These are phyloP conservation scores for Chymomyza amoena DNA, from an alignment of 2,888 invertebrate genomes.

Conservation along the genomic window DNA sequence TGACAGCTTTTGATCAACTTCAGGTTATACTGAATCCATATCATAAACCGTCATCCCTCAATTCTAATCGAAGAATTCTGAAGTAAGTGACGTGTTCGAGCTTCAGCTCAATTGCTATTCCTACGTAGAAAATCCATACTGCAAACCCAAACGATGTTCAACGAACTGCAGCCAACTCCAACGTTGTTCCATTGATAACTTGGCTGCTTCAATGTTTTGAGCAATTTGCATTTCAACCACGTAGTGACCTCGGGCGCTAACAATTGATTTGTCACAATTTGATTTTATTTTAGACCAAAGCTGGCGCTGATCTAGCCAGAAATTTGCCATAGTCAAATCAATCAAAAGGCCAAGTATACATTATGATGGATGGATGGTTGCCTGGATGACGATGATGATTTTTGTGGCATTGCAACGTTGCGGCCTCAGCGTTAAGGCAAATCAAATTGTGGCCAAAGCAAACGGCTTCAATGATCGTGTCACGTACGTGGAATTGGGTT, in stretches of 20 bases:
- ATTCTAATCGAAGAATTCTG: too few relatives aligned
- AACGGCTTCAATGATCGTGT: conserved; percentile 58
- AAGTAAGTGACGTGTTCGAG: too few relatives aligned
- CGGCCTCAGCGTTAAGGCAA: conserved; percentile 21
- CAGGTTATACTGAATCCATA: too few relatives aligned
- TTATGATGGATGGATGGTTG: not conserved
- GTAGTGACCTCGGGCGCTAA: conserved; percentile 48
- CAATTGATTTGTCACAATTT: conserved; percentile 76
- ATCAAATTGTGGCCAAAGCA: conserved; percentile 37
- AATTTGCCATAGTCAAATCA: conserved; percentile 71
- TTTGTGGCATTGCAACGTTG: not conserved
- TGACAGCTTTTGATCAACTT: too few relatives aligned
- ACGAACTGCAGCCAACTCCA: conserved; percentile 35
- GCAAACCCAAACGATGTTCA: conserved; percentile 39
- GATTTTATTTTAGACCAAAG: not conserved
- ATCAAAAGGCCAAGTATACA: conserved; percentile 46
- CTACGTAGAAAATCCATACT: too few relatives aligned
- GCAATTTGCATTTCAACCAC: not conserved
- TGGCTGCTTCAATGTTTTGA: not conserved
- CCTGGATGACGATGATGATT: not conserved
- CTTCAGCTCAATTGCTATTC: too few relatives aligned
- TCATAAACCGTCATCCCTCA: too few relatives aligned
- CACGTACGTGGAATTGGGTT: conserved; percentile 65
- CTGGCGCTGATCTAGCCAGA: conserved; percentile 20
- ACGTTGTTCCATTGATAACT: conserved; percentile 1